Conservation (phyloP, 2,797 vertebrate species). For the Acomys russatus region DNA sequence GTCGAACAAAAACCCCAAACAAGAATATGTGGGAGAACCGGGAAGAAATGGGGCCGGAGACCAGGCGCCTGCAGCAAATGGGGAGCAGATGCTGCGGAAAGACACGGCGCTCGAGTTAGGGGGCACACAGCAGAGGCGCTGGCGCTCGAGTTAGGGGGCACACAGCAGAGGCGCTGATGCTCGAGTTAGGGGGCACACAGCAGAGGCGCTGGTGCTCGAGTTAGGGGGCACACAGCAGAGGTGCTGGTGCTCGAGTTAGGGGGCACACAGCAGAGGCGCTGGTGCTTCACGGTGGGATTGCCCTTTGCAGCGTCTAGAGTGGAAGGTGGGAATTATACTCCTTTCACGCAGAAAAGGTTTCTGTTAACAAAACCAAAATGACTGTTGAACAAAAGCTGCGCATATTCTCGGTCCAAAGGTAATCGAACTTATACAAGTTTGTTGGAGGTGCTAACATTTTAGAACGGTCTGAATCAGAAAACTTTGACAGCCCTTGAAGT, state of each 20-base stretch:
- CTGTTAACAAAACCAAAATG: slow-evolving; percentile 35
- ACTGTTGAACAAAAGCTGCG: slow-evolving; percentile 23
- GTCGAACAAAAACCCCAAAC: slow-evolving; percentile 6
- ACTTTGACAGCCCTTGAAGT: neutral
- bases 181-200: neutral
- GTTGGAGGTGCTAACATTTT: neutral
- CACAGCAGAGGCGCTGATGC: too few species aligned
- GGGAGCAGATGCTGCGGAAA: slow-evolving; percentile 53
- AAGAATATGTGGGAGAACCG: slow-evolving; percentile 26
- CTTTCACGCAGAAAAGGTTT: slow-evolving; percentile 22
- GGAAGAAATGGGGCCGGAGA: slow-evolving; percentile 8
- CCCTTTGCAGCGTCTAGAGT: neutral
- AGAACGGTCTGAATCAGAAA: slow-evolving; percentile 30
- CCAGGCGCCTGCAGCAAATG: neutral
- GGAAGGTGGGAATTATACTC: neutral
- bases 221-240: neutral
- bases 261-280: neutral
- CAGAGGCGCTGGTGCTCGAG: neutral
- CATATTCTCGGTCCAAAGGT: slow-evolving; percentile 29
- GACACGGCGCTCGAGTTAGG: neutral
- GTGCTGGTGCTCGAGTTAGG: neutral
- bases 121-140: neutral
- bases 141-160: neutral
- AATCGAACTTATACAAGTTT: neutral
- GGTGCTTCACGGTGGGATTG: neutral